Evolutionary conservation across 37 sponge, comb jelly and placozoan genomes (phyloP).

Genomic region (Beroe ovata): DNA sequence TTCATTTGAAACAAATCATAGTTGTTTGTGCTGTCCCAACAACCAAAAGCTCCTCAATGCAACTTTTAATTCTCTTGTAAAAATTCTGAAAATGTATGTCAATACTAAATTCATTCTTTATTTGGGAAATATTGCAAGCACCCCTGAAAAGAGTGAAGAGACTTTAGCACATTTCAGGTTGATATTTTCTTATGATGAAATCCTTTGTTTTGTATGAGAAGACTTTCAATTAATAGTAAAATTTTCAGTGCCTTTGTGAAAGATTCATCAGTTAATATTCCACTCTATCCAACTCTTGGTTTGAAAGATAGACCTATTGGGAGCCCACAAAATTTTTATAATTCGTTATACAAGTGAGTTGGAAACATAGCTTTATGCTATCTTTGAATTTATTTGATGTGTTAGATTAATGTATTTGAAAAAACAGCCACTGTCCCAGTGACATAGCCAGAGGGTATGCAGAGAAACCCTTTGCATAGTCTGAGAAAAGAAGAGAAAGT

Average conservation of each 20-base stretch:
- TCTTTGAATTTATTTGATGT: background rate
- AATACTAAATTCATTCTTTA: constrained; percentile 56
- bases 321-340: background rate
- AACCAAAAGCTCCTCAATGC: constrained; percentile 31
- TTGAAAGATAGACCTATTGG: background rate
- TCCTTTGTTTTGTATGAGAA: no score
- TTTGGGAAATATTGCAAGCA: constrained; percentile 43
- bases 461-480: background rate
- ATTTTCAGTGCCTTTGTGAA: constrained; percentile 35
- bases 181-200: no score
- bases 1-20: background rate
- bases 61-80: constrained; percentile 13
- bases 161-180: constrained; percentile 47
- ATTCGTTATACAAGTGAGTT: constrained; percentile 1
- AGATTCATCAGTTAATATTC: constrained; percentile 20
- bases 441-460: background rate
- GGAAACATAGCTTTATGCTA: background rate
- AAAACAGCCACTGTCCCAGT: no score
- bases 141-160: background rate
- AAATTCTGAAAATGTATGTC: constrained; percentile 55
- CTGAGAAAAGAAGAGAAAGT: no score
- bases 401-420: background rate
- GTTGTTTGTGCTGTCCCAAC: constrained; percentile 54
- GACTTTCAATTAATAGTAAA: no score
- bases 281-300: constrained; percentile 50